Base-by-base conservation (phyloP, 92 coral and sea anemone species). In the Phenganax stokvisi region DNA sequence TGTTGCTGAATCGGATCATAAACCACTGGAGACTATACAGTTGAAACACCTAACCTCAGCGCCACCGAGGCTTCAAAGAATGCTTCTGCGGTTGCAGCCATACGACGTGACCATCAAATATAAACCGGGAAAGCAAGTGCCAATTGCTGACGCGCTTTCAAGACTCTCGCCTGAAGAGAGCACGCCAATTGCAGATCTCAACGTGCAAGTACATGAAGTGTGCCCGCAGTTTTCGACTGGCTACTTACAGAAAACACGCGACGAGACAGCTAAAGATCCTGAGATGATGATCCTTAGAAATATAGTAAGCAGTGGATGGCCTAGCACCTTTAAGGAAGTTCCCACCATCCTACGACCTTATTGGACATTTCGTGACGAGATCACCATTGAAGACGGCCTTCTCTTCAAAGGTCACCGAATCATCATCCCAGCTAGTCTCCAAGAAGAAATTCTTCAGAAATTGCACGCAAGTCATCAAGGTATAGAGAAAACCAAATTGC, bases 1-100 rank as follows among this genome's bases (percentile, higher is more conserved):
- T 73, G 75, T 72, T 51, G 83, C 81, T 16, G 56, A 84, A n/a
- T 72, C 85, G 25, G 87, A 87, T 58, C 89, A 87, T 65, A 87
- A 83, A 65, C 86, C 83, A 1, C 64, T 84, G 77, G 83, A 87
- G 61, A 87, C 82, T 69, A 84, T 68, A 53, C 85, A 84, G 62
- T 72, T 79, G 4, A 80, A 87, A 54, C 90, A 87, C 68, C 67
- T 84, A 51, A 80, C 81, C 81, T 53, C 85, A 7, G 85, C 87
- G 30, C 83, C 90, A 37, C 90, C 84, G 15, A 67, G 80, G 27
- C 83, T 77, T 37, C 85, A 86, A 69, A 61, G 85, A 56, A 78
- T 73, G 85, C 71, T 75, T n/a, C 71, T 85, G 51, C 81, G 2
- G 31, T 56, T 73, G 27, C 85, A 83, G 59, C 85, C 81, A 57